These are phyloP conservation scores for Microchrysa polita DNA, from an alignment of 2,888 invertebrate genomes.

Conservation along the genomic window DNA sequence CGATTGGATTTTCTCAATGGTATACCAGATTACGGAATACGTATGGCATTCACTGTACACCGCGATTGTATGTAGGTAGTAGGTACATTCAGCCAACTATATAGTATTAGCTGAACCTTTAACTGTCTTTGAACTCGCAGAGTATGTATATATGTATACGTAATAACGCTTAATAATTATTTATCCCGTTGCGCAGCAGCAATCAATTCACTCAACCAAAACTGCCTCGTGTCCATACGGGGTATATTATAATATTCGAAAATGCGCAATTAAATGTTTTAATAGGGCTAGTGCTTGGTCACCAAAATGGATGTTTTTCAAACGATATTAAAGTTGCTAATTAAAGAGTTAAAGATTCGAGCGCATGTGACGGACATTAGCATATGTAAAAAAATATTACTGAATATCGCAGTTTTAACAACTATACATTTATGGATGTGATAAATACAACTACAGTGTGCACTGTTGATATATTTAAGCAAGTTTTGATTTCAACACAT, in stretches of 20 bases:
- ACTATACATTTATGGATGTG: neutral
- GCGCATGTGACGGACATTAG: neutral
- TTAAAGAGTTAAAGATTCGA: constrained; percentile 4
- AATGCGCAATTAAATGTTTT: constrained; percentile 2
- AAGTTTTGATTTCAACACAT: neutral
- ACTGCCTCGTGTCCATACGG: neutral
- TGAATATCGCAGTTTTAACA: neutral
- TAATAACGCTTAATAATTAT: too few species aligned
- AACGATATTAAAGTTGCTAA: neutral
- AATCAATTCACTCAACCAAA: neutral
- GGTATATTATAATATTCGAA: neutral
- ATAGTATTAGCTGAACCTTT: too few species aligned
- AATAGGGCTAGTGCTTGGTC: neutral
- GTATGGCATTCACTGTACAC: too few species aligned
- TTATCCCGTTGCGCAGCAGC: neutral
- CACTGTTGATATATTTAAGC: neutral
- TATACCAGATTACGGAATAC: too few species aligned
- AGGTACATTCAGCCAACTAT: too few species aligned
- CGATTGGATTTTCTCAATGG: too few species aligned
- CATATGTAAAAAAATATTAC: neutral
- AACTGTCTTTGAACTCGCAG: too few species aligned
- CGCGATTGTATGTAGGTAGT: too few species aligned
- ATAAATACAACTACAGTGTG: neutral
- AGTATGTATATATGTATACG: too few species aligned
- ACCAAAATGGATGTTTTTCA: constrained; percentile 3